Percentiles rank a stretch among this genome's conserved stretches.
Conservation (phyloP, 2,797 vertebrate species). For the Crenichthys baileyi region DNA sequence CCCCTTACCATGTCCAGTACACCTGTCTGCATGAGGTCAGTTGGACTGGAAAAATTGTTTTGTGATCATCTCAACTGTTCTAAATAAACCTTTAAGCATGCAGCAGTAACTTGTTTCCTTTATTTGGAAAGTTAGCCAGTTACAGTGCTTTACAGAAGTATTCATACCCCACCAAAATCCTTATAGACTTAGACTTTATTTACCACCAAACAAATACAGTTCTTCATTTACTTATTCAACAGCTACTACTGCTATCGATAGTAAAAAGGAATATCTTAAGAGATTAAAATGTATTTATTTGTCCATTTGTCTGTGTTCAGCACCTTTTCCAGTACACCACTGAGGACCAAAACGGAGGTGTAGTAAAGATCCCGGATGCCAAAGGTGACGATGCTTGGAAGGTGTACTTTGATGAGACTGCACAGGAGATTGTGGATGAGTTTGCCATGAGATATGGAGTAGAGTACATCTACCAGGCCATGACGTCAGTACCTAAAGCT, state of each 20-base stretch:
- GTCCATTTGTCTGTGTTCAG: constrained; percentile 69
- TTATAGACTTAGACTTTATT: not conserved
- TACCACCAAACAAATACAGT: not conserved
- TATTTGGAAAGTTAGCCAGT: not conserved
- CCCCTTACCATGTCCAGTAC: constrained; percentile 97
- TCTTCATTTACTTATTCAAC: not conserved
- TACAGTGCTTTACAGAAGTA: not conserved
- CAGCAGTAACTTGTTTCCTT: not conserved
- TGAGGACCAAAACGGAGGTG: constrained; percentile 91
- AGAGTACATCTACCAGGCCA: constrained; percentile 98
- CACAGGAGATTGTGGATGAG: constrained; percentile 96
- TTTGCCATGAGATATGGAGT: constrained; percentile 98
- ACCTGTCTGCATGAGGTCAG: constrained; percentile 96
- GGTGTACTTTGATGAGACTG: constrained; percentile 96
- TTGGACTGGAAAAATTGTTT: constrained; percentile 12
- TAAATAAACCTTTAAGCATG: not conserved
- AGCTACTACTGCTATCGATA: not conserved
- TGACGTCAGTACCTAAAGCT: constrained; percentile 87
- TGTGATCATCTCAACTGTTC: constrained; percentile 13
- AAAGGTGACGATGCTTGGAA: constrained; percentile 98
- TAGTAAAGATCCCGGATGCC: constrained; percentile 94
- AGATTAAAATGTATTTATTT: not conserved
- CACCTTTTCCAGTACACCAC: constrained; percentile 97
- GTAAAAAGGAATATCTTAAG: not conserved
- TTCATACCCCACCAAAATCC: not conserved